Evolutionary conservation across 2,797 vertebrate genomes (phyloP).

Genomic region (Lutra lutra): DNA sequence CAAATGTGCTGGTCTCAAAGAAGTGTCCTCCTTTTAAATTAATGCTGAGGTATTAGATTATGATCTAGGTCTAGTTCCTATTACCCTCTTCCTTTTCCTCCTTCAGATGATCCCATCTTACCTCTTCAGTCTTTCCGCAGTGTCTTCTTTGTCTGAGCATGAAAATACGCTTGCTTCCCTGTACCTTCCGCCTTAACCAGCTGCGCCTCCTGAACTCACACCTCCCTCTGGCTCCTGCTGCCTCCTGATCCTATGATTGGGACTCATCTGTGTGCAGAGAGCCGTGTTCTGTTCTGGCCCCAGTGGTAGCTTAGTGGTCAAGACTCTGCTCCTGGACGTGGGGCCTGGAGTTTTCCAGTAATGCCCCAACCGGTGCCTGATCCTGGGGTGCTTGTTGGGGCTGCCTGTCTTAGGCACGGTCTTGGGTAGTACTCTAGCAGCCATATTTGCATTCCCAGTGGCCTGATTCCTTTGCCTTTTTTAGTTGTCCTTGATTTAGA

Average conservation of each 20-base stretch:
- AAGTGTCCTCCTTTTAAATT: neutral
- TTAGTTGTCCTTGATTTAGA: constrained; percentile 19
- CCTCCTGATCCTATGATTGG: neutral
- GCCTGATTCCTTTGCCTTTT: neutral
- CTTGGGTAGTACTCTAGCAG: neutral
- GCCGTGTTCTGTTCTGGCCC: neutral
- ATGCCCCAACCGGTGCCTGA: neutral
- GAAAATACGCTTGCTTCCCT: neutral
- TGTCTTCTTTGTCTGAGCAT: neutral
- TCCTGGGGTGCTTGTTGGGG: neutral
- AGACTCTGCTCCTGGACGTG: neutral
- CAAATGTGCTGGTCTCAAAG: neutral
- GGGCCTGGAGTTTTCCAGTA: neutral
- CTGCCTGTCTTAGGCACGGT: neutral
- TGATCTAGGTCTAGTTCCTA: neutral
- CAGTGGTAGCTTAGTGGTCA: neutral
- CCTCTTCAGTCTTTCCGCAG: neutral
- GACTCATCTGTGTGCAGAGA: neutral
- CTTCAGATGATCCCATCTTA: neutral
- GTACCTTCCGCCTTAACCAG: neutral
- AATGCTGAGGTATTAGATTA: neutral
- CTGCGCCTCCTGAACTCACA: neutral
- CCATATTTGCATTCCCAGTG: neutral
- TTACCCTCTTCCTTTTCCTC: neutral
- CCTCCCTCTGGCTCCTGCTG: neutral